Base-by-base conservation (phyloP, 1,140 invertebrate genomes). In the Hestina assimilis region DNA sequence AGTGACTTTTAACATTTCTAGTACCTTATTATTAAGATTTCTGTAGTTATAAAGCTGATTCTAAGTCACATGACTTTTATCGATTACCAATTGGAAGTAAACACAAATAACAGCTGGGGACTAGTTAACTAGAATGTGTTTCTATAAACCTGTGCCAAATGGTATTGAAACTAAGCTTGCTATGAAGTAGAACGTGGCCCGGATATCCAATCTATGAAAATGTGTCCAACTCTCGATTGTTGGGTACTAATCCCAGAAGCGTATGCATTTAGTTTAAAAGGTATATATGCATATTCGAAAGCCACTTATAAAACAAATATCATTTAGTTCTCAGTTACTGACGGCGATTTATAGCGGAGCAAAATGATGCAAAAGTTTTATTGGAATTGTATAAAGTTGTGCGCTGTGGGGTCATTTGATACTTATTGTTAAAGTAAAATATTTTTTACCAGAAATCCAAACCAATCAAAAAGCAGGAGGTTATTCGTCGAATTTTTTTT, bases 191-290 rank as follows among this genome's bases (percentile, higher is more conserved):
- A 43, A 40, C 42, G 20, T 31, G 29, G 38, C 40, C 17, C 9
- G 40, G 50, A 28, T 52, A 29, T 52, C 50, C 50, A 31, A 52
- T 52, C 41, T 19, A 52, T 52, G 26, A 21, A 26, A 52, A 52
- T 29, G 17, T 52, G 38, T 31, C 17, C 21, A 42, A 21, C 24
- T 20, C 14, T 26, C 4, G 1, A 28, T 42, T 29, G 35, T 7
- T 28, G 21, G 2, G 28, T 42, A 29, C 50, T 21, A 52, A 14
- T 31, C 19, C 2, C 38, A 52, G 48, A 41, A 52, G n/a, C 38
- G 12, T 42, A 52, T 52, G 40, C 17, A 41, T 17, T 42, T 42
- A 42, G 26, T 23, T 41, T 12, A 3, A 42, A 12, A 42, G 41
- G 11, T 11, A 52, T 42, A 19, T 31, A 52, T 52, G 50, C 19